Evolutionary conservation across 2,797 vertebrate species (phyloP).

Genomic region (Xiphorhynchus erythropygius): DNA sequence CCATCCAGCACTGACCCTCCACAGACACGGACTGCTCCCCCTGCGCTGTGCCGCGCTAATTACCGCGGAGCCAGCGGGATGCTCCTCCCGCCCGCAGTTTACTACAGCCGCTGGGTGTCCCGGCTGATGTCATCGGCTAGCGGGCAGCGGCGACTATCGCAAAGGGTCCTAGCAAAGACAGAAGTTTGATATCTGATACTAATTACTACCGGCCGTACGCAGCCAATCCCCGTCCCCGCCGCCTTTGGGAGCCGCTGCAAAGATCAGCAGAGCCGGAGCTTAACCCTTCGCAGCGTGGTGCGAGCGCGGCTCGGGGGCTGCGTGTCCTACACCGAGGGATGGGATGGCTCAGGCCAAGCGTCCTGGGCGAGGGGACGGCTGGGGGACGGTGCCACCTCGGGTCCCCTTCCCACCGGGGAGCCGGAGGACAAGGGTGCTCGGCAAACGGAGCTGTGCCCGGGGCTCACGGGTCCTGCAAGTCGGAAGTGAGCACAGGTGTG

Average conservation of each 20-base stretch:
- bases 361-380: accelerated
- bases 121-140: conserved; percentile 83
- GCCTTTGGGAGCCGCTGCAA: conserved; percentile 1
- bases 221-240: conserved; percentile 72
- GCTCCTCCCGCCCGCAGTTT: conserved; percentile 75
- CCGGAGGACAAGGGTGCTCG: accelerated
- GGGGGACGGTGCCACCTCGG: background rate
- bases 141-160: conserved; percentile 72
- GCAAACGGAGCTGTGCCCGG: accelerated
- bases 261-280: conserved; percentile 20
- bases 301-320: background rate
- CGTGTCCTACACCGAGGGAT: accelerated
- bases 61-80: conserved; percentile 67
- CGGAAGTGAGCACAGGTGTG: background rate
- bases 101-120: conserved; percentile 78
- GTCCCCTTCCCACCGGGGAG: accelerated
- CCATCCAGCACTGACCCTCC: conserved; percentile 83
- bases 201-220: conserved; percentile 76
- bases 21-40: conserved; percentile 76
- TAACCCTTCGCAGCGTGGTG: conserved; percentile 70
- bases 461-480: background rate
- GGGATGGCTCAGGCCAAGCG: background rate
- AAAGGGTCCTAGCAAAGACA: conserved; percentile 78
- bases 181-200: conserved; percentile 81
- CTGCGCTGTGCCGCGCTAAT: conserved; percentile 78